These are phyloP conservation scores for Rhinichthys klamathensis DNA, from an alignment of 2,113 vertebrate species.

Conservation along the genomic window DNA sequence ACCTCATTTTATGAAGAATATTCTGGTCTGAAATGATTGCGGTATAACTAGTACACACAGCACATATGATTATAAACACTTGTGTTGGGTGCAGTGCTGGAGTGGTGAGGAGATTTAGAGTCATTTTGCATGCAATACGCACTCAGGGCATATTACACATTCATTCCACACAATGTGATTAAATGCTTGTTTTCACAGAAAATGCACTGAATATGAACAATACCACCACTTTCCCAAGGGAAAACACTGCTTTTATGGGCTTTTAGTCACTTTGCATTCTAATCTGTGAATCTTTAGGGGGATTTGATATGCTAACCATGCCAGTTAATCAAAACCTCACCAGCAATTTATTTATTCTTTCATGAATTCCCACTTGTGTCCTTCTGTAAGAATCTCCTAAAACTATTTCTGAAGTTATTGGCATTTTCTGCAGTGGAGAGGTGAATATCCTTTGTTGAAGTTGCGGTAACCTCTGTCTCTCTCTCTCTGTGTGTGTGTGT, in stretches of 20 bases:
- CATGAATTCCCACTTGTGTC: slow-evolving; percentile 28
- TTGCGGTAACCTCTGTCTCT: slow-evolving; percentile 51
- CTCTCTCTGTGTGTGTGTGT: neutral
- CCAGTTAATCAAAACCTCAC: slow-evolving; percentile 49
- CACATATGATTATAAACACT: slow-evolving; percentile 8
- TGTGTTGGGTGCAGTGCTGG: neutral
- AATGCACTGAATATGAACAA: slow-evolving; percentile 54
- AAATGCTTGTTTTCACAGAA: slow-evolving; percentile 60
- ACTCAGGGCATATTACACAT: slow-evolving; percentile 45
- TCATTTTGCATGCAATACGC: slow-evolving; percentile 26
- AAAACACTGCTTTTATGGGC: slow-evolving; percentile 44
- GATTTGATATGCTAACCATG: slow-evolving; percentile 39
- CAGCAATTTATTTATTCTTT: slow-evolving; percentile 30
- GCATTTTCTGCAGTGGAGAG: slow-evolving; percentile 40
- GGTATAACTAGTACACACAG: neutral
- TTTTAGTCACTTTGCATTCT: slow-evolving; percentile 45
- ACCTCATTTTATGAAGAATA: slow-evolving; percentile 60
- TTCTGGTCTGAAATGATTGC: neutral
- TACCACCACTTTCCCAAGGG: slow-evolving; percentile 46
- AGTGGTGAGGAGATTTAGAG: neutral
- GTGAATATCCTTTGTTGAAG: slow-evolving; percentile 53
- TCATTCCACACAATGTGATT: slow-evolving; percentile 55
- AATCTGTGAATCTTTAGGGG: slow-evolving; percentile 51
- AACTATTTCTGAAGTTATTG: slow-evolving; percentile 50
- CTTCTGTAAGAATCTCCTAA: slow-evolving; percentile 49